phyloP scores from a whole-genome alignment of 2,888 invertebrate genomes.

The Oscheius sp. region DNA sequence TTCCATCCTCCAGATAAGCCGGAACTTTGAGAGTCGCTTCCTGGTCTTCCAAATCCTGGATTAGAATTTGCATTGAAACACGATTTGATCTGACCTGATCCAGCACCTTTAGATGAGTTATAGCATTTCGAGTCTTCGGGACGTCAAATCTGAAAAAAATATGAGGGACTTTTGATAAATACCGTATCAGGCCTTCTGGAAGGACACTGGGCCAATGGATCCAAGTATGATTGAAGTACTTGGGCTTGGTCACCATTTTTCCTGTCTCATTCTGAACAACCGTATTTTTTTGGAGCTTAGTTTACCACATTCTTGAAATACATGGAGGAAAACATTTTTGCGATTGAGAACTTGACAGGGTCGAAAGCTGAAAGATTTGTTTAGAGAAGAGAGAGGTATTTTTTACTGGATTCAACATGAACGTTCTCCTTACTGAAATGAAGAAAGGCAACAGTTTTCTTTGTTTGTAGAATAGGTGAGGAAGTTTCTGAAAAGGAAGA shows the following conservation, averaged over 20 bases:
- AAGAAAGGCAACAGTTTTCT: neutral
- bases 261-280: conserved; percentile 49
- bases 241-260: conserved; percentile 52
- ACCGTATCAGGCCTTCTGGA: neutral
- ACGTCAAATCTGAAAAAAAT: conserved; percentile 19
- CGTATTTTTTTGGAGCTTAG: neutral
- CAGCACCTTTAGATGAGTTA: conserved; percentile 28
- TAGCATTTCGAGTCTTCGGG: conserved; percentile 17
- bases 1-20: too few species aligned
- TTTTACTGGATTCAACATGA: conserved; percentile 12
- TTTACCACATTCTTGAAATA: conserved; percentile 14
- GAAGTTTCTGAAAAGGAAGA: neutral
- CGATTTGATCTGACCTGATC: conserved; percentile 2
- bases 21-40: neutral
- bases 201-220: conserved; percentile 51
- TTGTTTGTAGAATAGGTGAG: neutral
- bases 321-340: conserved; percentile 19
- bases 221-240: conserved; percentile 53
- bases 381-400: neutral
- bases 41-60: conserved; percentile 8
- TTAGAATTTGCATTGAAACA: neutral
- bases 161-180: neutral
- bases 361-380: neutral
- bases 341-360: conserved; percentile 8
- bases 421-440: conserved; percentile 24